Evolutionary conservation across 2,113 vertebrate species (phyloP).

Genomic region (Ceyx cyanopectus): DNA sequence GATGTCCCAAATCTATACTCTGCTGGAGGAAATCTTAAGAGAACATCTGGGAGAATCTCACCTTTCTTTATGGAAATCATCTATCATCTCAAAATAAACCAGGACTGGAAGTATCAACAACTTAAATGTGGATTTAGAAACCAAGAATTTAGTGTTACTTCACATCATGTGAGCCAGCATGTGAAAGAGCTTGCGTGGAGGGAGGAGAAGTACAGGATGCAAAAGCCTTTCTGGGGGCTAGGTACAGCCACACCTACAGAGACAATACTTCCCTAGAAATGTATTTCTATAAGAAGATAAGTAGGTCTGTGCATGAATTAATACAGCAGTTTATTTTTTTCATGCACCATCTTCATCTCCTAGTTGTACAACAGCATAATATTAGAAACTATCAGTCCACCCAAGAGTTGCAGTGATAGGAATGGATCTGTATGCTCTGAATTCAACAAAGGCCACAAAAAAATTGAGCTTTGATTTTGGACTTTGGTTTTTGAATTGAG

Average conservation of each 20-base stretch:
- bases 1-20: neutral
- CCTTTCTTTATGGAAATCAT: neutral
- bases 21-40: neutral
- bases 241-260: neutral
- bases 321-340: neutral
- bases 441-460: neutral
- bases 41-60: neutral
- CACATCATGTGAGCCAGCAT: neutral
- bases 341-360: neutral
- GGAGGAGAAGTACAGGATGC: neutral
- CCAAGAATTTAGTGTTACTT: neutral
- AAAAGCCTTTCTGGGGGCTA: neutral
- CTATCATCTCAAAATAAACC: neutral
- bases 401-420: neutral
- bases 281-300: neutral
- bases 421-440: neutral
- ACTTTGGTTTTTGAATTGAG: neutral
- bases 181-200: neutral
- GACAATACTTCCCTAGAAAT: neutral
- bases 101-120: neutral
- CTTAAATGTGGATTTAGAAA: neutral
- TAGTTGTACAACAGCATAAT: fast-evolving
- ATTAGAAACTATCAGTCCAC: neutral
- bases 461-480: neutral
- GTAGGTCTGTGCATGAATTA: neutral